Evolutionary conservation across 2,113 vertebrate species (phyloP).

Genomic region (Ptychochromis oligacanthus): DNA sequence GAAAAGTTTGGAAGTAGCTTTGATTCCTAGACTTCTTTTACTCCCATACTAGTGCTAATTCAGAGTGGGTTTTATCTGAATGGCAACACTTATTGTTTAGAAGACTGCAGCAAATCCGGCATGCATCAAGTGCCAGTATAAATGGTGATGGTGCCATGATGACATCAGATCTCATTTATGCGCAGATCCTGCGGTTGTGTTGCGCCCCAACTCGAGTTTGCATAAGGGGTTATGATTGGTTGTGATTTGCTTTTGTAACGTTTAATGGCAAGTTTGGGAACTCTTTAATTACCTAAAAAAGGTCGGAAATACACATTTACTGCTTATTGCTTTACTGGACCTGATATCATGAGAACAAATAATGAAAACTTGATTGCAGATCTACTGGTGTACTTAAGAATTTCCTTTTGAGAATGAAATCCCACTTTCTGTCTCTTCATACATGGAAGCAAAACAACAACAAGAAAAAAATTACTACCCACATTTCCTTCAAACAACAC

Average conservation of each 20-base stretch:
- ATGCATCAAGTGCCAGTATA: too few relatives aligned
- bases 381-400: neutral
- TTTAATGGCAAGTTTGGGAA: neutral
- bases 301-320: neutral
- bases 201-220: too few relatives aligned
- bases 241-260: neutral
- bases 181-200: too few relatives aligned
- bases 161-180: too few relatives aligned
- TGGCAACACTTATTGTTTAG: too few relatives aligned
- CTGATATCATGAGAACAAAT: neutral
- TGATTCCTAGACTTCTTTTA: too few relatives aligned
- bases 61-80: too few relatives aligned
- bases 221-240: too few relatives aligned
- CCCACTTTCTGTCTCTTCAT: neutral
- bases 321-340: neutral
- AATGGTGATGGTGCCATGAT: too few relatives aligned
- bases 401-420: neutral
- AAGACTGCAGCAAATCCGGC: too few relatives aligned
- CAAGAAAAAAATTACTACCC: neutral
- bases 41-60: too few relatives aligned
- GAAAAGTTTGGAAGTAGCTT: too few relatives aligned
- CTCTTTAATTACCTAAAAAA: neutral
- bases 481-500: neutral
- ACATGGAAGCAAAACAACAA: neutral
- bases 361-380: neutral